Percentiles rank a stretch among this genome's conserved stretches.
Evolutionary conservation across 2,888 invertebrate genomes (phyloP).

Genomic region (Fragum sueziense): DNA sequence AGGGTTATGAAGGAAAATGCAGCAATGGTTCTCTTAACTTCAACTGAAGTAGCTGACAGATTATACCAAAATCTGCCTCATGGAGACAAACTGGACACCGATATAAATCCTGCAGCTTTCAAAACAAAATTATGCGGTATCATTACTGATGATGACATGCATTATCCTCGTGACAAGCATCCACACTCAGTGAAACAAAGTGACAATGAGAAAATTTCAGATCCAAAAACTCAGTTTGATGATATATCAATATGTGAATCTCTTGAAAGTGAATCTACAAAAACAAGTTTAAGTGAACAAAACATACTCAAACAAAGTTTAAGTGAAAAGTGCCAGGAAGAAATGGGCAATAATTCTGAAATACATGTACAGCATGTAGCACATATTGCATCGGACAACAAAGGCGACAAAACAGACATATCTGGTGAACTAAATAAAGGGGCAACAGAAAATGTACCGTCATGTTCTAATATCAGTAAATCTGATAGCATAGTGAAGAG

Average conservation of each 20-base stretch:
- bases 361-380: neutral
- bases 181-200: too few relatives aligned
- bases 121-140: too few relatives aligned
- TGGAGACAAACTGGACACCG: neutral
- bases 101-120: too few relatives aligned
- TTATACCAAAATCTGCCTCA: neutral
- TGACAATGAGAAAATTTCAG: neutral
- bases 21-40: slow-evolving; percentile 41
- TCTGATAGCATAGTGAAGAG: neutral
- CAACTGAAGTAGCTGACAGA: neutral
- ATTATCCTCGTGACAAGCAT: too few relatives aligned
- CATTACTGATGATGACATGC: too few relatives aligned
- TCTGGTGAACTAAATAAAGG: neutral
- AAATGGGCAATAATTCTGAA: neutral
- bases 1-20: slow-evolving; percentile 39
- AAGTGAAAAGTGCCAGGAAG: neutral
- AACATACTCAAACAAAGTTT: neutral
- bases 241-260: too few relatives aligned
- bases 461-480: neutral
- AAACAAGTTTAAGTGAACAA: neutral
- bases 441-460: neutral
- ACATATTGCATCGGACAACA: neutral
- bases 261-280: neutral
- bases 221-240: neutral
- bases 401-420: neutral